Evolutionary conservation across 2,113 vertebrate genomes (phyloP).

Genomic region (Eira barbara): DNA sequence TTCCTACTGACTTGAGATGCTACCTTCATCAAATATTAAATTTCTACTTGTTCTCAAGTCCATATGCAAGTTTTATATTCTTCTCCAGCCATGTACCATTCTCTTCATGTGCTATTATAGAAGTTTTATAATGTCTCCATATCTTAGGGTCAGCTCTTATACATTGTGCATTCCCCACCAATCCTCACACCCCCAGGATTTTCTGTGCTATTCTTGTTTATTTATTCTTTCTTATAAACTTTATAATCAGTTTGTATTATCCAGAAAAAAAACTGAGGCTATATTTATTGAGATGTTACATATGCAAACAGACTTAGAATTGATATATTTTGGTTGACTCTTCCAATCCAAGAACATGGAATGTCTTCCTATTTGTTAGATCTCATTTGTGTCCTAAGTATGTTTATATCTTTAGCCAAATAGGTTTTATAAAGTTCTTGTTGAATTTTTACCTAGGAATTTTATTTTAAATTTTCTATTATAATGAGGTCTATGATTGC

Average conservation of each 20-base stretch:
- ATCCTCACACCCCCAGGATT: neutral
- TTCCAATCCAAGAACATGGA: neutral
- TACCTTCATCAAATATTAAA: neutral
- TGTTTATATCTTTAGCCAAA: neutral
- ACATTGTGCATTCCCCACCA: neutral
- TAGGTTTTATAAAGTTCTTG: neutral
- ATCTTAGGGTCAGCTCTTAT: neutral
- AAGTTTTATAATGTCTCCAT: neutral
- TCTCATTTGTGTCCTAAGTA: neutral
- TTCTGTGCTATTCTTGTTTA: neutral
- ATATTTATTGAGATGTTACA: neutral
- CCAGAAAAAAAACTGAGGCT: neutral
- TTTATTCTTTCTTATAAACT: neutral
- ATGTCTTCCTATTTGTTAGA: neutral
- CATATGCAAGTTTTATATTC: neutral
- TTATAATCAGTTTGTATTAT: neutral
- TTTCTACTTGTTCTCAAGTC: neutral
- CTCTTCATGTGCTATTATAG: neutral
- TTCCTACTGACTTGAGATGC: neutral
- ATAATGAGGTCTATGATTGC: neutral
- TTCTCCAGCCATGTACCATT: neutral
- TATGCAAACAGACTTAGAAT: neutral
- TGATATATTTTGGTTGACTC: neutral
- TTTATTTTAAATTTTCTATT: conserved; percentile 22
- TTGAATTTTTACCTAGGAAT: neutral